Percentiles rank a stretch among this genome's conserved stretches.
phyloP scores from a whole-genome alignment of 2,888 invertebrate species.

The Harmothoe impar region DNA sequence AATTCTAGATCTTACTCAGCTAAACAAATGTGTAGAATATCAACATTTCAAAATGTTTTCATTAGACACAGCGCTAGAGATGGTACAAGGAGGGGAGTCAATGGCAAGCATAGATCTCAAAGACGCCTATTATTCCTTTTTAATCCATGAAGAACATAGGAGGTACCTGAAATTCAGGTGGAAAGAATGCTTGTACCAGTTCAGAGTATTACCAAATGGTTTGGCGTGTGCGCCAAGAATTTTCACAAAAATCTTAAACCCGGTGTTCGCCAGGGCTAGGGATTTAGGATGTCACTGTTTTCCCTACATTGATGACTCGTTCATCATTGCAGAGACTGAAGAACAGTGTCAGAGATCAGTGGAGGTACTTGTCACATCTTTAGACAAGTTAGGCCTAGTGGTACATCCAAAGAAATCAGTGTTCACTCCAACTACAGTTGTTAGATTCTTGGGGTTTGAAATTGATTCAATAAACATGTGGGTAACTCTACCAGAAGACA shows the following conservation, averaged over 20 bases:
- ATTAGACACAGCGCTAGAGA: not conserved
- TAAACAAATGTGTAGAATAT: not conserved
- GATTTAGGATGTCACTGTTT: not conserved
- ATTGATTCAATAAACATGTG: not conserved
- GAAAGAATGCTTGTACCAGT: not conserved
- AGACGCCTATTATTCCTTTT: not conserved
- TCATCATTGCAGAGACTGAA: not conserved
- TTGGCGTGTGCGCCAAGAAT: not conserved
- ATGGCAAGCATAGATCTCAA: not conserved
- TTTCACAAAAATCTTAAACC: not conserved
- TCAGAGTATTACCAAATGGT: not conserved
- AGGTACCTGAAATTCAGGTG: not conserved
- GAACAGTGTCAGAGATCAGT: not conserved
- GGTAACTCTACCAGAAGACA: not conserved
- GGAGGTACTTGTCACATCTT: too few relatives aligned
- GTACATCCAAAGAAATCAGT: not conserved
- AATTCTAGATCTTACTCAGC: not conserved
- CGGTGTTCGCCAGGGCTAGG: not conserved
- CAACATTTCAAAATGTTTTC: not conserved
- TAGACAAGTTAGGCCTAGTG: not conserved
- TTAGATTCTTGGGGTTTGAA: not conserved
- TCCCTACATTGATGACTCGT: conserved; percentile 6
- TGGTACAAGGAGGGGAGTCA: not conserved
- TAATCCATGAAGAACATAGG: not conserved
- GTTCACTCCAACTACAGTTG: not conserved